A percentile compares a stretch with the other conserved stretches of the same genome.
These are phyloP conservation scores for Peromyscus leucopus DNA, from an alignment of 2,113 vertebrate genomes.

Conservation along the genomic window DNA sequence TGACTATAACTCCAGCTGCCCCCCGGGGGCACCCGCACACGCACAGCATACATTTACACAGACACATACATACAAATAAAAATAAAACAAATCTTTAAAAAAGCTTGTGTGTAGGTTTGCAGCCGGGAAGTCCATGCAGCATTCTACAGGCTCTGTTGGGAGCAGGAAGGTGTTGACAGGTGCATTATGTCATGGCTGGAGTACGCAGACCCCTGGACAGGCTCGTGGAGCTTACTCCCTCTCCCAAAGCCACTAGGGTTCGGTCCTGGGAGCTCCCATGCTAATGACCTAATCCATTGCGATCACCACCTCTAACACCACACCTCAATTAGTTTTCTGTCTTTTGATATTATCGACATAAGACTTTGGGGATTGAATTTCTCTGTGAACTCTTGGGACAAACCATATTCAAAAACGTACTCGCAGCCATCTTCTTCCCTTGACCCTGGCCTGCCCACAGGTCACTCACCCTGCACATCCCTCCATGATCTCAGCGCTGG, in stretches of 20 bases:
- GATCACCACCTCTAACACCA: background rate
- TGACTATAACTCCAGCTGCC: background rate
- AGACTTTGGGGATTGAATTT: background rate
- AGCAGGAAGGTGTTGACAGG: background rate
- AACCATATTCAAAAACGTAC: background rate
- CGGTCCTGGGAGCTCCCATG: background rate
- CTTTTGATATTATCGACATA: background rate
- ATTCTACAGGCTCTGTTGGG: background rate
- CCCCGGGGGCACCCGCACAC: background rate
- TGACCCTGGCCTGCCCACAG: background rate
- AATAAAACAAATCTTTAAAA: background rate
- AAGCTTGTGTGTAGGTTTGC: background rate
- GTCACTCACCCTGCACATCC: fast-evolving
- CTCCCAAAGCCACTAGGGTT: background rate
- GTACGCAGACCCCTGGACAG: background rate
- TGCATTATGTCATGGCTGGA: background rate
- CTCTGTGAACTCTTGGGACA: background rate
- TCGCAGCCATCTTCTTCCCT: background rate
- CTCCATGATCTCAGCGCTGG: background rate
- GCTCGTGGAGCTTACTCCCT: background rate
- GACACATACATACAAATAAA: background rate
- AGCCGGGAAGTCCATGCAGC: background rate
- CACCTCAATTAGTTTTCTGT: background rate
- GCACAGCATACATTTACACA: background rate
- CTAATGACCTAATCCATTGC: background rate